phyloP scores from a whole-genome alignment of 2,888 invertebrate species.

The Brachypterus glaber region DNA sequence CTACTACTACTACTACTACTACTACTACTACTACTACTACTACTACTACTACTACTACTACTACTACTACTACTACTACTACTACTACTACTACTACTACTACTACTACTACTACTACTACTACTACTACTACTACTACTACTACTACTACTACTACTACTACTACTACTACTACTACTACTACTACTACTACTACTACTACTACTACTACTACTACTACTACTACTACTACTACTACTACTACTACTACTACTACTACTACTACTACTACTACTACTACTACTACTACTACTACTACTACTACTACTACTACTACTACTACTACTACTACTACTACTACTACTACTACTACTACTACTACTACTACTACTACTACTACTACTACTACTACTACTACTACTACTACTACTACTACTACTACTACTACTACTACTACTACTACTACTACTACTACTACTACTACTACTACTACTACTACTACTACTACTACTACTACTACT shows the following conservation, averaged over 20 bases:
- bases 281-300: conserved; percentile 2
- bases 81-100: conserved; percentile 2
- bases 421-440: conserved; percentile 2
- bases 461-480: conserved; percentile 2
- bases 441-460: conserved; percentile 2
- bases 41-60: conserved; percentile 2
- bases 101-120: conserved; percentile 1
- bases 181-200: conserved; percentile 2
- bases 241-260: conserved; percentile 2
- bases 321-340: conserved; percentile 2
- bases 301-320: conserved; percentile 2
- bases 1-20: conserved; percentile 1
- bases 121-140: conserved; percentile 2
- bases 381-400: conserved; percentile 2
- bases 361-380: conserved; percentile 2
- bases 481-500: conserved; percentile 2
- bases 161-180: conserved; percentile 2
- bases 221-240: conserved; percentile 2
- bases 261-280: conserved; percentile 2
- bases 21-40: conserved; percentile 2
- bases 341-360: conserved; percentile 2
- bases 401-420: conserved; percentile 2
- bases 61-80: conserved; percentile 2
- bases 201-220: conserved; percentile 2
- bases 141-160: conserved; percentile 2